Conservation (phyloP, 2,113 vertebrate species). For the Taxidea taxus region DNA sequence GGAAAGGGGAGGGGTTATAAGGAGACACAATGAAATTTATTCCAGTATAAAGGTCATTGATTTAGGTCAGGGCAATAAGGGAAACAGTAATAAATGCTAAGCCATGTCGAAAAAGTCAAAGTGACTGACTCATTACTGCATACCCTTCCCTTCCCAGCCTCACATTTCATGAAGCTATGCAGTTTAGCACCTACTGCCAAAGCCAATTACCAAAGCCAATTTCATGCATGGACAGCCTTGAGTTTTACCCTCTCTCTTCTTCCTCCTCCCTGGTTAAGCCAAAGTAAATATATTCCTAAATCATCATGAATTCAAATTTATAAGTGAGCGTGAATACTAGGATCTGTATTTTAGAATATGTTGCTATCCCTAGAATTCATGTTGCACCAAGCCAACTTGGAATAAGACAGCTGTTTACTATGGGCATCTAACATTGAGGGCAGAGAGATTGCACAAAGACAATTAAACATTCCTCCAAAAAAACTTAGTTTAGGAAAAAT, state of each 20-base stretch:
- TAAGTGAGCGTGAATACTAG: constrained; percentile 27
- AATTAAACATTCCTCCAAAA: neutral
- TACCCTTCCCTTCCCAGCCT: constrained; percentile 43
- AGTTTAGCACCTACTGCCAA: constrained; percentile 64
- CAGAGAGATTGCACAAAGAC: neutral
- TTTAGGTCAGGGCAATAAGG: constrained; percentile 65
- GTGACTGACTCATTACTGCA: constrained; percentile 67
- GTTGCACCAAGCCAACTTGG: neutral
- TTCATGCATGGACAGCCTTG: constrained; percentile 69
- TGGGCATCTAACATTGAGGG: neutral
- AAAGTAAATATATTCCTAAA: constrained; percentile 58
- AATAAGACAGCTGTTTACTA: neutral
- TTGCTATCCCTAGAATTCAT: neutral
- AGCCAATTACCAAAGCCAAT: constrained; percentile 77
- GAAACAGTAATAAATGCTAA: constrained; percentile 77
- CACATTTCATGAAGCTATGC: constrained; percentile 53
- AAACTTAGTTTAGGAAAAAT: neutral
- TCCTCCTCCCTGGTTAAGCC: constrained; percentile 5
- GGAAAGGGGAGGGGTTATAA: neutral
- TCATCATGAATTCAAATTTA: constrained; percentile 60
- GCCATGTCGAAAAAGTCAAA: constrained; percentile 59
- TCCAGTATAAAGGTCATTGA: constrained; percentile 71
- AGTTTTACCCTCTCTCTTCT: constrained; percentile 52
- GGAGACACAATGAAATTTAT: constrained; percentile 43
- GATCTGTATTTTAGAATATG: neutral